Percentiles rank a stretch among this genome's conserved stretches.
phyloP scores from a whole-genome alignment of 2,113 vertebrate species.

The Pygoscelis antarcticus region DNA sequence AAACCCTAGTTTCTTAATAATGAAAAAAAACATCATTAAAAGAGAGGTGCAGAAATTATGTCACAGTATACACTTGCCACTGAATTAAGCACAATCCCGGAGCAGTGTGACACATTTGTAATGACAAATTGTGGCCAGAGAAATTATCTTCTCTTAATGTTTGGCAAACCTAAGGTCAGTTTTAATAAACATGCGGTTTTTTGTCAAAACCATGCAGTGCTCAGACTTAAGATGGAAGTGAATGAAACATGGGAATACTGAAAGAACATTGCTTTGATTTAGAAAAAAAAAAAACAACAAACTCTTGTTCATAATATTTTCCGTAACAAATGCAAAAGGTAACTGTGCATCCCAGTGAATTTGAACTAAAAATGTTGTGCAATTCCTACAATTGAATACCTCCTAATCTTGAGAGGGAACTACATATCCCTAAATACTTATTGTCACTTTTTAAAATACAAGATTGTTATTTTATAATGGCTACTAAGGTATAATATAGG shows the following conservation, averaged over 20 bases:
- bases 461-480: background rate
- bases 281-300: background rate
- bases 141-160: background rate
- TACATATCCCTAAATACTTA: background rate
- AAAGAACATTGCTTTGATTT: background rate
- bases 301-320: background rate
- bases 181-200: fast-evolving
- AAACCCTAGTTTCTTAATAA: background rate
- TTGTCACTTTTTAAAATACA: background rate
- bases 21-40: background rate
- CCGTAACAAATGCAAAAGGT: background rate
- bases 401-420: background rate
- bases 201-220: background rate
- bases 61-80: background rate
- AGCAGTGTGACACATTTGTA: background rate
- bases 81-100: background rate
- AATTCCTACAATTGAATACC: background rate
- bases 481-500: background rate
- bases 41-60: background rate
- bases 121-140: background rate
- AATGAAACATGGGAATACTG: background rate
- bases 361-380: background rate
- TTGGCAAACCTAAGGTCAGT: background rate
- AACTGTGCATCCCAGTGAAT: background rate
- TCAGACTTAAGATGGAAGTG: background rate